phyloP scores from a whole-genome alignment of 2,888 invertebrate species.

The Lycaena phlaeas region DNA sequence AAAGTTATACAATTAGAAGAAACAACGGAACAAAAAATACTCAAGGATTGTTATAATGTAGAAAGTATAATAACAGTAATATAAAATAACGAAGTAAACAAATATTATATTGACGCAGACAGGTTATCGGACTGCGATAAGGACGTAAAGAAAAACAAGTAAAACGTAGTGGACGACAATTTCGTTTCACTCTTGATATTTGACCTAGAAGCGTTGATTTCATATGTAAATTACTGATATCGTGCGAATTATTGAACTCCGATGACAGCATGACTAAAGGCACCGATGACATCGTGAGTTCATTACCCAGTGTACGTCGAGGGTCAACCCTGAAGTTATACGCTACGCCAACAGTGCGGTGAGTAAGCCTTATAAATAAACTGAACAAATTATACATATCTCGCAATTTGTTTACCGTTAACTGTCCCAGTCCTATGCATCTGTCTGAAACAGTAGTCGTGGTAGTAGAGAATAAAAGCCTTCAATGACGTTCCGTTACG shows the following conservation, averaged over 20 bases:
- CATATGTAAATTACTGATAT: constrained; percentile 11
- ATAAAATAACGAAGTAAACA: constrained; percentile 25
- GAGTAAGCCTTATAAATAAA: no score
- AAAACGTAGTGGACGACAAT: no score
- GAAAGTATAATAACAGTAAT: constrained; percentile 6
- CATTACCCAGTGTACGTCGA: background rate
- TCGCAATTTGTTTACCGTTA: no score
- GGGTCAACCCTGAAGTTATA: background rate
- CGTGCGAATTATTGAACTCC: constrained; percentile 16
- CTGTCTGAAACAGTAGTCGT: no score
- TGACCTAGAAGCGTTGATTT: constrained; percentile 22
- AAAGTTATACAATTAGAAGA: no score
- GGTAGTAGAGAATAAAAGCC: no score
- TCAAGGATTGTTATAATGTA: no score
- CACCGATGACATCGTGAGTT: constrained; percentile 11
- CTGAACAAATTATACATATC: no score
- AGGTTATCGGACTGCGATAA: constrained; percentile 28
- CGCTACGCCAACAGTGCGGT: no score
- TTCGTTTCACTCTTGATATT: constrained; percentile 18
- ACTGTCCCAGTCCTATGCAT: no score
- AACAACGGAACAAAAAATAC: no score
- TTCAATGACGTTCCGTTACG: no score
- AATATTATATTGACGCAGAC: constrained; percentile 41
- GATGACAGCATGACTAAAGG: constrained; percentile 15
- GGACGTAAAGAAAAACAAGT: constrained; percentile 24